phyloP scores from a whole-genome alignment of 2,888 invertebrate genomes.

The Platynereis dumerilii region DNA sequence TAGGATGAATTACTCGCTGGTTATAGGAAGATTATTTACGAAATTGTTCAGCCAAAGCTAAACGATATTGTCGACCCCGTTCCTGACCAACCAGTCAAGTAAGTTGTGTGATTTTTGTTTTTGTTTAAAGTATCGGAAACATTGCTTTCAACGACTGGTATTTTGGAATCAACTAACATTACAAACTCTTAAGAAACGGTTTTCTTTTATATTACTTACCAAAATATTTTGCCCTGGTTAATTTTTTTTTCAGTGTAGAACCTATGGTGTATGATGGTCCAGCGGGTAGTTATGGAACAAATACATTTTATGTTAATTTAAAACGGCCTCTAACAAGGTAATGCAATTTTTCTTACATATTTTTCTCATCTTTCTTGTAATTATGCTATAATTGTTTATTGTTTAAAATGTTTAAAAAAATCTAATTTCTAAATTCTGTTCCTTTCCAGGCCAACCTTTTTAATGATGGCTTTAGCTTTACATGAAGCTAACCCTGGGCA shows the following conservation, averaged over 20 bases:
- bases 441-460: conserved; percentile 56
- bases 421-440: no score
- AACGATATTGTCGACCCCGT: not conserved
- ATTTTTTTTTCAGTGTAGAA: conserved; percentile 26
- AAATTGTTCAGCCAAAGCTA: conserved; percentile 10
- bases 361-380: not conserved
- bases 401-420: not conserved
- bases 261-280: conserved; percentile 45
- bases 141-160: no score
- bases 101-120: not conserved
- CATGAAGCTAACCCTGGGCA: conserved; percentile 64
- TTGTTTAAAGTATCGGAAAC: no score
- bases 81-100: conserved; percentile 14
- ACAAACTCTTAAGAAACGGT: no score
- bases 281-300: conserved; percentile 48
- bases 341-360: not conserved
- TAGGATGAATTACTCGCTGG: conserved; percentile 5
- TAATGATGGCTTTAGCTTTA: conserved; percentile 58
- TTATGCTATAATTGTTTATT: not conserved
- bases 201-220: no score
- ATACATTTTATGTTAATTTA: conserved; percentile 56
- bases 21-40: conserved; percentile 13
- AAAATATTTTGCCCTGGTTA: no score
- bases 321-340: conserved; percentile 47
- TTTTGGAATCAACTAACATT: no score